Evolutionary conservation across 2,113 vertebrate species (phyloP).

Genomic region (Xyliphius kryptos): DNA sequence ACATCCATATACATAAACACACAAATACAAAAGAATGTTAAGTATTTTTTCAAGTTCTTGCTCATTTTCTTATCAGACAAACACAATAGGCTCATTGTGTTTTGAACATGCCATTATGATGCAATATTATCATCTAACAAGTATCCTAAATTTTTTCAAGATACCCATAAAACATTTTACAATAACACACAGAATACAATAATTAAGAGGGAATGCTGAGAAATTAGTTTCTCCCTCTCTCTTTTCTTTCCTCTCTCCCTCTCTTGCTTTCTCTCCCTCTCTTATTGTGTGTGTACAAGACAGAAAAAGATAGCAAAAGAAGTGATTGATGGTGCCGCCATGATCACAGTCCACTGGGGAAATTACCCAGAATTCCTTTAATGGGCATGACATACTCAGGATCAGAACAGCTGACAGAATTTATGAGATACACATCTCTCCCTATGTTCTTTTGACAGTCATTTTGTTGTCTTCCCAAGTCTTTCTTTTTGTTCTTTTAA

Average conservation of each 20-base stretch:
- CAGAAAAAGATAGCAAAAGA: conserved; percentile 13
- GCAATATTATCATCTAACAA: too few relatives aligned
- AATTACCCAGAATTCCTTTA: conserved; percentile 54
- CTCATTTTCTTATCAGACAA: too few relatives aligned
- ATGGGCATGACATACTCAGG: conserved; percentile 41
- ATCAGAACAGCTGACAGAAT: conserved; percentile 50
- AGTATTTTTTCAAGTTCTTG: neutral
- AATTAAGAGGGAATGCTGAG: too few relatives aligned
- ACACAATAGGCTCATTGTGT: too few relatives aligned
- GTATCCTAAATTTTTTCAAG: too few relatives aligned
- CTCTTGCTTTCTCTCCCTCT: too few relatives aligned
- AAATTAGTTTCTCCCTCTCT: too few relatives aligned
- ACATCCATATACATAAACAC: too few relatives aligned
- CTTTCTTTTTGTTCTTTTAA: neutral
- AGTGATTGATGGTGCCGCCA: conserved; percentile 44
- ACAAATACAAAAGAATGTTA: neutral
- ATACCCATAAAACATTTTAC: too few relatives aligned
- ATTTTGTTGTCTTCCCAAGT: neutral
- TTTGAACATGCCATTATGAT: too few relatives aligned
- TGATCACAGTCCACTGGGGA: conserved; percentile 42
- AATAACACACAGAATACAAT: too few relatives aligned
- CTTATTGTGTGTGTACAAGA: conserved; percentile 19
- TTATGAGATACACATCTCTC: conserved; percentile 32
- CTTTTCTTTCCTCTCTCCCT: too few relatives aligned
- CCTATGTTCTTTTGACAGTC: neutral